phyloP scores from a whole-genome alignment of 1,140 invertebrate genomes.

The Drosophila gunungcola region DNA sequence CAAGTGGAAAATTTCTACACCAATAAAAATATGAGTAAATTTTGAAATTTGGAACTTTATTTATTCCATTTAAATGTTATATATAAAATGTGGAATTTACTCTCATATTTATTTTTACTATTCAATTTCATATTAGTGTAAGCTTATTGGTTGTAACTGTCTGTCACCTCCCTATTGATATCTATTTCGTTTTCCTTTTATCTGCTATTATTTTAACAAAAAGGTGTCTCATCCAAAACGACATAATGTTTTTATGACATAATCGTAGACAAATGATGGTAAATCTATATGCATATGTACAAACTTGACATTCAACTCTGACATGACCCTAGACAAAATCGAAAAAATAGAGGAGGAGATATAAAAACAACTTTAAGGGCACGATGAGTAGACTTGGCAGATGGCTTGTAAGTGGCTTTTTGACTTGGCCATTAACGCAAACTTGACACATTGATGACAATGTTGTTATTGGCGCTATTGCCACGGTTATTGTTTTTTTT shows the following conservation, averaged over 20 bases:
- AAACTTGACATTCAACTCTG: slow-evolving; percentile 48
- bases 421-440: slow-evolving; percentile 71
- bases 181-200: not conserved
- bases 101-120: too few species aligned
- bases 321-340: slow-evolving; percentile 22
- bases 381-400: slow-evolving; percentile 17
- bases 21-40: too few species aligned
- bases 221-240: not conserved
- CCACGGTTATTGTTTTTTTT: slow-evolving; percentile 17
- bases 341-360: slow-evolving; percentile 4
- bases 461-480: slow-evolving; percentile 35
- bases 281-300: slow-evolving; percentile 18
- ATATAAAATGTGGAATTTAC: too few species aligned
- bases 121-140: too few species aligned
- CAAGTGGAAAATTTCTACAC: too few species aligned
- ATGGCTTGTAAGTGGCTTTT: slow-evolving; percentile 53
- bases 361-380: slow-evolving; percentile 16
- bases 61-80: too few species aligned
- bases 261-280: slow-evolving; percentile 3
- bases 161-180: not conserved
- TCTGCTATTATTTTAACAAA: not conserved
- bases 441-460: slow-evolving; percentile 69
- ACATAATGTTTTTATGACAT: not conserved
- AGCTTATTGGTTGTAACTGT: not conserved
- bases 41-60: too few species aligned